These are phyloP conservation scores for Madoqua kirkii DNA, from an alignment of 2,113 vertebrate species.

Conservation along the genomic window DNA sequence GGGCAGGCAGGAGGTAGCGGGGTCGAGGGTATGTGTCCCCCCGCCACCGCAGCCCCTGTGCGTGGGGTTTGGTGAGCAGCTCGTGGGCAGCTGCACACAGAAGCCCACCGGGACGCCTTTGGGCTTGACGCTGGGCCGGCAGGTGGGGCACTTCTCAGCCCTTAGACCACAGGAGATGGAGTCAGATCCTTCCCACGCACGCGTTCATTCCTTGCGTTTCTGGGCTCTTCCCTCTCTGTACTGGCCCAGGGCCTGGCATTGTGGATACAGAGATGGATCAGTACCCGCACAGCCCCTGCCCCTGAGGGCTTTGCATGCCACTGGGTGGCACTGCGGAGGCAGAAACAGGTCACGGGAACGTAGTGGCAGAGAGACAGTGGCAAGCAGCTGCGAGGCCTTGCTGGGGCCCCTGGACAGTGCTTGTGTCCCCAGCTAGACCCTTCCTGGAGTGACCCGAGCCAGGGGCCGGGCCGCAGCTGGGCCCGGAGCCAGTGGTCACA, in stretches of 20 bases:
- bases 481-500: background rate
- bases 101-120: background rate
- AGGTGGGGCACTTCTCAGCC: background rate
- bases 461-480: background rate
- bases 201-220: rapidly evolving
- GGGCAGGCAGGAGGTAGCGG: rapidly evolving
- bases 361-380: rapidly evolving
- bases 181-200: rapidly evolving
- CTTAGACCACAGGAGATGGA: background rate
- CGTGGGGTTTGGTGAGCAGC: no score
- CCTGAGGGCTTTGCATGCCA: background rate
- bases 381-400: rapidly evolving
- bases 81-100: background rate
- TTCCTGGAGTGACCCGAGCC: background rate
- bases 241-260: rapidly evolving
- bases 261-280: background rate
- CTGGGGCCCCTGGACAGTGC: rapidly evolving
- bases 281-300: rapidly evolving
- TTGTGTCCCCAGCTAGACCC: background rate
- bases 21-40: background rate
- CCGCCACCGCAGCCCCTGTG: rapidly evolving
- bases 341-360: no score
- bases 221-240: no score
- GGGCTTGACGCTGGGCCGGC: background rate
- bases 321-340: no score